Evolutionary conservation across 2,113 vertebrate genomes (phyloP), one percentile per base, ranked within the genome.

Genomic region (Trematomus loennbergii): DNA sequence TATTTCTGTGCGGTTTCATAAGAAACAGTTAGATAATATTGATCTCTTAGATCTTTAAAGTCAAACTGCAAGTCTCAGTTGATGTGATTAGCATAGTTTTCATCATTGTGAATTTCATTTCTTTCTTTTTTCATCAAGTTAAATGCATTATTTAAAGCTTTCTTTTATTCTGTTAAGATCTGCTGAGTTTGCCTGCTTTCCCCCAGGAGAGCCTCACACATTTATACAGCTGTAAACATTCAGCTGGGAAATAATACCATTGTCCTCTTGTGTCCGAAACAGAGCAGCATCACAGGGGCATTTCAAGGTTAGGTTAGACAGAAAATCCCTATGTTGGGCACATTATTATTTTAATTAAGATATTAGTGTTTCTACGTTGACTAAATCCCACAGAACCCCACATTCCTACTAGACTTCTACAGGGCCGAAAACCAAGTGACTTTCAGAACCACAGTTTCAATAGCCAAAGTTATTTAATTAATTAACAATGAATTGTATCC

Each of bases 61-160:
- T 69, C 72, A 79, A 75, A 60, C 67, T 77, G 45, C 61, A 54
- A 72, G 12, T 58, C 61, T 73, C 67, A 20, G 13, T 59, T 72
- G 54, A 84, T 83, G 16, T 12, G 25, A 79, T 84, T 77, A 75
- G 55, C 50, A 49, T 67, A 64, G 62, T 86, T 87, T 85, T 87
- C 49, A 84, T 86, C 67, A 73, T 29, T 50, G 53, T 46, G 48
- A 63, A 91, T 84, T 75, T 75, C 1, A 82, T 84, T 74, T 82
- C 29, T 62, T 65, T 69, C 66, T 58, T 65, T 85, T 74, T 79
- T 79, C 62, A 82, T 88, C 48, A 62, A 62, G 76, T 57, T 87
- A 78, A 89, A 84, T 84, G 10, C 65, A 78, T 87, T 87, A 80
- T 76, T 85, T 78, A 79, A 61, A 66, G 22, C 20, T 84, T 67